Evolutionary conservation across 2,888 invertebrate species (phyloP), one percentile per base, ranked within the genome.

Genomic region (Zaprionus lineosus): DNA sequence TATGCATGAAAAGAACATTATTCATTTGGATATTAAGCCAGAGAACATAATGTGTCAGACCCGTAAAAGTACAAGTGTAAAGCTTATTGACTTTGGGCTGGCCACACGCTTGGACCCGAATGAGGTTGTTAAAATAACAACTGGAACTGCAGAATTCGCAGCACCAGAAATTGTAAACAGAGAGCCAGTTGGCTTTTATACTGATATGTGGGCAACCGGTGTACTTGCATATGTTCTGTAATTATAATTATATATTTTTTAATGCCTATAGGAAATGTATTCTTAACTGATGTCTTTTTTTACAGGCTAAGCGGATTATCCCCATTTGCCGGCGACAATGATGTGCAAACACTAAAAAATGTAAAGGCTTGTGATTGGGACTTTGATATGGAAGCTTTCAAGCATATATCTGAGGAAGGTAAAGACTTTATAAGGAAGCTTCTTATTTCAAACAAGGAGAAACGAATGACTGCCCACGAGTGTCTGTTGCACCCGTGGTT

Each of bases 41-140:
- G 99, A 99, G 90, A 99, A 99, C 90, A 98, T 99, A 64, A 98
- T 99, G 98, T 99, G 99, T 91, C 98, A 98, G 90, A 99, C 98
- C 0, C 94, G 96, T 68, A 95, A 93, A 64, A 97, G 97, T 84
- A 98, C 97, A 41, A 97, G 97, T 87, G 96, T 99, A 7, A 99
- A 99, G 92, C 92, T 99, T 31, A 99, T 99, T 82, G 99, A 99
- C 91, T 99, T 99, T 91, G 99, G 99, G n/a, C 91, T 99, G 60
- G 98, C 99, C 0, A 98, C 99, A 0, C 97, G 98, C 89, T 91
- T 99, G 65, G 98, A 99, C 91, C 99, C 99, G 0, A 98, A 98
- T 90, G 98, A 99, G 89, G 95, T 98, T 15, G 99, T 99, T 2
- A 99, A 99, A 92, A 99, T 99, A 66, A 98, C 98, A 2, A 99